Base-by-base conservation (phyloP, 2,888 invertebrate species). In the Platycheirus albimanus region DNA sequence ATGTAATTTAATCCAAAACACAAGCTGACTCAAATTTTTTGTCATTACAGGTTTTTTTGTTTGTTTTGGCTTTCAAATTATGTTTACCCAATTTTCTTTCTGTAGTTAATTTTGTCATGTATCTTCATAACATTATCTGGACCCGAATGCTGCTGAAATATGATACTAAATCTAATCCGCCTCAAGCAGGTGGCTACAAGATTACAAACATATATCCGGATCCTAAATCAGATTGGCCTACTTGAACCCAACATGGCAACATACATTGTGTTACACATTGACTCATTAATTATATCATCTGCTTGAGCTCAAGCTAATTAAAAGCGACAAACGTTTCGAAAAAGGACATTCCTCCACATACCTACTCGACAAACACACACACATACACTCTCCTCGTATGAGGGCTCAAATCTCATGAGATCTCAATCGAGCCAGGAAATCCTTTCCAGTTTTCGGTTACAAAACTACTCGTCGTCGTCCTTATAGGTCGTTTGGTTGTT, bases 231-330 rank as follows among this genome's bases (percentile, higher is more conserved):
- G 78, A 67, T 83, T 66, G 66, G 28, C 61, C 72, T 58, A 49
- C 49, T 49, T 15, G 28, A 45, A 45, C 13, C 24, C 38, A 38
- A 38, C 19, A 56, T 36, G 19, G 45, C 43, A 64, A 71, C 64
- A 71, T 61, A 28, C 28, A 64, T 4, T 45, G 30, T 61, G 81
- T 56, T 61, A 83, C 77, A 78, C 54, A 83, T 78, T 67, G 77
- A 28, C 72, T 63, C 81, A 83, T 83, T 77, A 83, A 83, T 83
- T 83, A 83, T 83, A 69, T 81, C 70, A 36, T 69, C 54, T 43
- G 19, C 43, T 52, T 47, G n/a, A 38, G 41, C 51, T 71, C 33
- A 67, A 69, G 78, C 78, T 83, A 83, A 83, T 83, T 83, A 78
- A 77, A 78, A 78, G 47, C 54, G 78, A 77, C 77, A 83, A 77